phyloP scores from a whole-genome alignment of 2,797 vertebrate species.

The Diplodus puntazzo region DNA sequence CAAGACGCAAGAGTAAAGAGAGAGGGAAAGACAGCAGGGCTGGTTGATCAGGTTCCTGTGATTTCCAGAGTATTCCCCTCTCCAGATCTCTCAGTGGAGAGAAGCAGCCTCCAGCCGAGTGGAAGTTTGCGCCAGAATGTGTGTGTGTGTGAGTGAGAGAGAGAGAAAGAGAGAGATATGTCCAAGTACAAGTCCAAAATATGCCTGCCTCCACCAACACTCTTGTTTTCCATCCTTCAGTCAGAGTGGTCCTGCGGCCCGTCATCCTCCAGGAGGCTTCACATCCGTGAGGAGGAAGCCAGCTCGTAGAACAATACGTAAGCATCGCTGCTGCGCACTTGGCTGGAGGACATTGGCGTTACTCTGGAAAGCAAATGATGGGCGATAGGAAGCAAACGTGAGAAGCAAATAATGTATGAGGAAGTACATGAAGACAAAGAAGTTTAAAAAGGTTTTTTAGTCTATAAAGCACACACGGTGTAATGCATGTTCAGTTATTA shows the following conservation, averaged over 20 bases:
- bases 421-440: not conserved
- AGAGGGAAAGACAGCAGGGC: constrained; percentile 47
- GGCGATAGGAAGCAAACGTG: not conserved
- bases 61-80: constrained; percentile 46
- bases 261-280: constrained; percentile 66
- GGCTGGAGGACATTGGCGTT: constrained; percentile 95
- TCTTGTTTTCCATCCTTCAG: constrained; percentile 9
- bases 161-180: not conserved
- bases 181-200: constrained; percentile 53
- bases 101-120: constrained; percentile 39
- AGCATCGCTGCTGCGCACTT: constrained; percentile 96
- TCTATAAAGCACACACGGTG: not conserved
- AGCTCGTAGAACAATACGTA: constrained; percentile 98
- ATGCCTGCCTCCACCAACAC: constrained; percentile 40
- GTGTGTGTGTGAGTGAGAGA: constrained; percentile 31
- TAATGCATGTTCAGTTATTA: not conserved
- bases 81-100: constrained; percentile 28
- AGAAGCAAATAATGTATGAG: not conserved
- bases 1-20: constrained; percentile 45
- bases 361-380: constrained; percentile 83
- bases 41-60: constrained; percentile 59
- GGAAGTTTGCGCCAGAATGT: constrained; percentile 26
- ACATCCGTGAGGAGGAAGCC: constrained; percentile 91
- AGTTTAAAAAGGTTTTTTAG: not conserved
- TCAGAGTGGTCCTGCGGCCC: constrained; percentile 35